phyloP scores from a whole-genome alignment of 1,140 invertebrate species.

The Drosophila ambigua region DNA sequence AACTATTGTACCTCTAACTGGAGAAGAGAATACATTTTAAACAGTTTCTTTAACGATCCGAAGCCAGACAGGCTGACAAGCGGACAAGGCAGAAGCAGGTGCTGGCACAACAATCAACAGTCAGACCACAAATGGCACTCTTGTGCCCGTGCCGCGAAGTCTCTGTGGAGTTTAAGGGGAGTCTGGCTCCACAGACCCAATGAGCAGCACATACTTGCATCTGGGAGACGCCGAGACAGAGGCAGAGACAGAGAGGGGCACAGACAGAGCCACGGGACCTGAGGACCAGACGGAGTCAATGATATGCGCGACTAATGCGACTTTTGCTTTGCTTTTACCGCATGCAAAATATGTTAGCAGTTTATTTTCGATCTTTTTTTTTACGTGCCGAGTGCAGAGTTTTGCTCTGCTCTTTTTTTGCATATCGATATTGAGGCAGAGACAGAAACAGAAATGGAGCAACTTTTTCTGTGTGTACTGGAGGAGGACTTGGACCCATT shows the following conservation, averaged over 20 bases:
- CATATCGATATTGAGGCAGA: slow-evolving; percentile 65
- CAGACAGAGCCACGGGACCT: slow-evolving; percentile 14
- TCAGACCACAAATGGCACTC: slow-evolving; percentile 41
- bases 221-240: slow-evolving; percentile 1
- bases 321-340: slow-evolving; percentile 53
- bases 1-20: not conserved
- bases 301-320: slow-evolving; percentile 74
- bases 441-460: slow-evolving; percentile 68
- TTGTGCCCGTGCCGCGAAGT: slow-evolving; percentile 26
- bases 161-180: slow-evolving; percentile 22
- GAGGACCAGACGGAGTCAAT: slow-evolving; percentile 51
- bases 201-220: slow-evolving; percentile 20
- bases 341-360: slow-evolving; percentile 68
- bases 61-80: slow-evolving; percentile 9
- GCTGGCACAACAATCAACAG: slow-evolving; percentile 60
- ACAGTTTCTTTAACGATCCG: slow-evolving; percentile 53
- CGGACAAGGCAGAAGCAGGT: slow-evolving; percentile 52
- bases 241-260: slow-evolving; percentile 13
- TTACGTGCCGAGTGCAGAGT: slow-evolving; percentile 6
- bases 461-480: slow-evolving; percentile 44
- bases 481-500: slow-evolving; percentile 52
- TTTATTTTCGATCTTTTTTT: slow-evolving; percentile 32
- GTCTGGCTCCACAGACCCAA: slow-evolving; percentile 43
- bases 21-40: slow-evolving; percentile 13
- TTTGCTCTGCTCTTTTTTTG: slow-evolving; percentile 43